Base-by-base conservation (phyloP, 64 coral and sea anemone genomes). In the Hydrozoanthus tunicans region DNA sequence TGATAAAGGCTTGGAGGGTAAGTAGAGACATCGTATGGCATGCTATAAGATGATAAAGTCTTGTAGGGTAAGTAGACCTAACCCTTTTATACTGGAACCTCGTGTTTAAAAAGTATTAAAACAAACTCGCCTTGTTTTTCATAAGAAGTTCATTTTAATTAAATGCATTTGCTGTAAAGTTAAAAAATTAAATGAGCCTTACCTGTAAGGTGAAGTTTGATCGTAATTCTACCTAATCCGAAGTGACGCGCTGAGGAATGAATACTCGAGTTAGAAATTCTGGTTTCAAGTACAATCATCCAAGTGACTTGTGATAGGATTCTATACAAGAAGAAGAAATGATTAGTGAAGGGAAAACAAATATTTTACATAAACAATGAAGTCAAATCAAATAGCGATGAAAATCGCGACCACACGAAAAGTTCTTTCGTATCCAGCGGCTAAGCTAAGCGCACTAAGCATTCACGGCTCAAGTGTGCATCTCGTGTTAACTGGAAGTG, bases 1-100 rank as follows among this genome's bases (percentile, higher is more conserved):
- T 26, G 94, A 99, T 89, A 95, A 99, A 83, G 97, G 97, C n/a
- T 92, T 99, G n/a, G 97, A 99, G 90, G 97, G 96, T 98, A 59
- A 93, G 11, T 64, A 56, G 58, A 57, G 32, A 43, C 32, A 43
- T 43, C 2, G 32, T 43, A 43, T 43, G 32, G 32, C 32, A 43
- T 43, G 32, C 32, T 43, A 43, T 0, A 43, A 43, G 0, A 43
- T 43, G 32, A 43, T 43, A 43, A 43, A 43, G 32, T 43, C 32
- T 1, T 43, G 32, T 43, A 43, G 32, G 32, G 32, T 43, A 43
- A 43, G 32, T 43, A 43, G 32, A 43, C 32, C 32, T 43, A 43
- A 43, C 32, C 32, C 32, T 43, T 43, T 43, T 43, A 43, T 43
- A 43, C 32, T 43, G 32, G 32, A 43, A 43, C 32, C 32, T 43